phyloP scores from a whole-genome alignment of 2,113 vertebrate species.

The Ramphastos sulfuratus region DNA sequence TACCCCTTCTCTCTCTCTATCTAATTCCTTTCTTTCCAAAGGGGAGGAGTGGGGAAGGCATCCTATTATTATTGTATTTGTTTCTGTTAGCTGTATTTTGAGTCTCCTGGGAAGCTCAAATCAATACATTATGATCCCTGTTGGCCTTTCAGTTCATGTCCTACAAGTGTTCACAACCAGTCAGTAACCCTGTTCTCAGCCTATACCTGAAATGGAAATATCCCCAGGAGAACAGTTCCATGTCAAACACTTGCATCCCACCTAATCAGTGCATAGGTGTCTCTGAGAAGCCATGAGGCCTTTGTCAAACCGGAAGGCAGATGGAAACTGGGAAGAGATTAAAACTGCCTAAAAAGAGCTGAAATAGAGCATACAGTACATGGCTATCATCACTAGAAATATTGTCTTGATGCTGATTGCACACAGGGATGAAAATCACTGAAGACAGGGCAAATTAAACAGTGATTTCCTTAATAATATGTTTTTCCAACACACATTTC shows the following conservation, averaged over 20 bases:
- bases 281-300: slow-evolving; percentile 3
- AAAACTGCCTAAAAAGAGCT: slow-evolving; percentile 7
- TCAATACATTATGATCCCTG: neutral
- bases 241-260: neutral
- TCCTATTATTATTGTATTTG: no score
- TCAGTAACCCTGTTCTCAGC: neutral
- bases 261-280: neutral
- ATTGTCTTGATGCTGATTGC: neutral
- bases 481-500: neutral
- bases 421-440: neutral
- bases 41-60: no score
- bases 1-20: no score
- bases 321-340: neutral
- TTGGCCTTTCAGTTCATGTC: neutral
- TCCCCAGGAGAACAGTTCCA: neutral
- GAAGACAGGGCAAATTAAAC: neutral
- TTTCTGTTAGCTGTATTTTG: no score
- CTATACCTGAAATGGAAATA: neutral
- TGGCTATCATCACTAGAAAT: neutral
- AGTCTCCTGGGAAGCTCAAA: no score
- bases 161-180: neutral
- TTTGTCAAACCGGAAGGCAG: neutral
- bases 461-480: neutral
- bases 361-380: neutral
- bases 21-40: no score